phyloP scores from a whole-genome alignment of 2,113 vertebrate genomes.

The Phodopus roborovskii region DNA sequence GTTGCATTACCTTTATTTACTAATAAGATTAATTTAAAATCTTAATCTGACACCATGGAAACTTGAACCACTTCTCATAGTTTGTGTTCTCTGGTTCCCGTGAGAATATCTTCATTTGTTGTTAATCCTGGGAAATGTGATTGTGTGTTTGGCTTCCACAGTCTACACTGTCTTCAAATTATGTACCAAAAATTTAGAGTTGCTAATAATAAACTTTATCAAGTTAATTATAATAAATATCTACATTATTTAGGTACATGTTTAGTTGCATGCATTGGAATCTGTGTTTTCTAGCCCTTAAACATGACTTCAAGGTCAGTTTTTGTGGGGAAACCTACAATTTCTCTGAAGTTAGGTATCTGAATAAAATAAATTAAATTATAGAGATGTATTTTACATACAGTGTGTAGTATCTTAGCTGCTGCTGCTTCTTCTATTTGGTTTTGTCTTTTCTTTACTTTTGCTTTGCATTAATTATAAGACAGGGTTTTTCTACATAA shows the following conservation, averaged over 20 bases:
- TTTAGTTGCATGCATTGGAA: not conserved
- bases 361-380: constrained; percentile 5
- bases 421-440: accelerated
- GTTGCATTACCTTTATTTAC: not conserved
- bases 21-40: not conserved
- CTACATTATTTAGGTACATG: not conserved
- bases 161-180: not conserved
- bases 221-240: not conserved
- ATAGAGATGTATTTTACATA: not conserved
- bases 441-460: accelerated
- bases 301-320: not conserved
- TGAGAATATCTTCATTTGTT: not conserved
- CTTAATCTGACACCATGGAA: not conserved
- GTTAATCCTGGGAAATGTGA: not conserved
- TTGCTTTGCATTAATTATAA: not conserved
- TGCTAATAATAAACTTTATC: not conserved
- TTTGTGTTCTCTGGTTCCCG: not conserved
- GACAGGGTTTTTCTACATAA: not conserved
- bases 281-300: not conserved
- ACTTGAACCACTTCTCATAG: not conserved
- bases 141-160: not conserved
- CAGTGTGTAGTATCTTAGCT: not conserved
- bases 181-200: not conserved
- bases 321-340: not conserved
- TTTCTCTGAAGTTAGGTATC: not conserved